A percentile compares a stretch with the other conserved stretches of the same genome.
phyloP scores from a whole-genome alignment of 2,113 vertebrate genomes.

The Alouatta palliata region DNA sequence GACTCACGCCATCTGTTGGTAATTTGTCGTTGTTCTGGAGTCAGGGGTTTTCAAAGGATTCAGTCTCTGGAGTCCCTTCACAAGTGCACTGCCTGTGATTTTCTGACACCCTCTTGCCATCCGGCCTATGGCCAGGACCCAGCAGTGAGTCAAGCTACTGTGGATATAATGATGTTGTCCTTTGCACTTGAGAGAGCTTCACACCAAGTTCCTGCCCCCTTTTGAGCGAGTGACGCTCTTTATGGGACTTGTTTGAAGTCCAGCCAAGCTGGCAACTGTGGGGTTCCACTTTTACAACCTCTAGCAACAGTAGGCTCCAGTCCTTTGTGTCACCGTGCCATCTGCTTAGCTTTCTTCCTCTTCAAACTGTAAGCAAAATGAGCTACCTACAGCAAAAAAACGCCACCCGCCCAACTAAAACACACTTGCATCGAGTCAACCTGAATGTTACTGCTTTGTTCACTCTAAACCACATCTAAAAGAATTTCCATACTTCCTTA shows the following conservation, averaged over 20 bases:
- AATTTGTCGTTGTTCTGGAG: conserved; percentile 70
- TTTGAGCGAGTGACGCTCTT: conserved; percentile 75
- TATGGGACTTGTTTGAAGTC: conserved; percentile 79
- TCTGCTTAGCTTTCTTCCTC: conserved; percentile 82
- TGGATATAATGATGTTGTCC: conserved; percentile 34
- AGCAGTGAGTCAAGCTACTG: conserved; percentile 60
- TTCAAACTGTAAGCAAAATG: conserved; percentile 44
- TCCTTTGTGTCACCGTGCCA: conserved; percentile 82
- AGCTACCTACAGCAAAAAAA: not conserved
- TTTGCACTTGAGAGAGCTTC: conserved; percentile 65
- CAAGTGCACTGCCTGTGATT: not conserved
- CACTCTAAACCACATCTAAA: not conserved
- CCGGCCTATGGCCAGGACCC: conserved; percentile 12
- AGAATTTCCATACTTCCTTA: not conserved
- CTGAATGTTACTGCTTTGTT: not conserved
- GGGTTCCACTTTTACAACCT: conserved; percentile 79
- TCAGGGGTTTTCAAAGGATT: conserved; percentile 61
- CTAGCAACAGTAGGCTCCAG: conserved; percentile 79
- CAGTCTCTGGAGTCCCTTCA: conserved; percentile 25
- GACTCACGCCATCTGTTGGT: conserved; percentile 45
- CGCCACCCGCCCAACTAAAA: not conserved
- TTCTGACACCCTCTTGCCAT: conserved; percentile 26
- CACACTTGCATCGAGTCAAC: not conserved
- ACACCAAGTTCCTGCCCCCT: conserved; percentile 69
- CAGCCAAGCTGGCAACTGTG: conserved; percentile 83